Evolutionary conservation across 2,113 vertebrate species (phyloP), one percentile per base, ranked within the genome.

Genomic region (Dasypus novemcinctus): DNA sequence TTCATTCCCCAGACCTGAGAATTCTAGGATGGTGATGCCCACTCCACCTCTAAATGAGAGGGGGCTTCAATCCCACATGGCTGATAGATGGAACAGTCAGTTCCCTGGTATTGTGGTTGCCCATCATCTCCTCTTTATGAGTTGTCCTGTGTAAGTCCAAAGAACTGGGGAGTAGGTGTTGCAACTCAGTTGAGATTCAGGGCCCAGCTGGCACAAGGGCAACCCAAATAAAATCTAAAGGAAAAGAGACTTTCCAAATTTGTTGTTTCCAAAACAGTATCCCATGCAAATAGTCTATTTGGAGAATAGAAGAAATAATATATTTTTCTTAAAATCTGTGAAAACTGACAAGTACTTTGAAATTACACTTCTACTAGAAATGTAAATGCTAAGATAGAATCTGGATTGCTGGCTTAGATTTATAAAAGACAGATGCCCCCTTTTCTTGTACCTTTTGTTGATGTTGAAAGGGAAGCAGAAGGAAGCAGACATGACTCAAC

Each of bases 311-410:
- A 84, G 27, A 7, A 80, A 72, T 80, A 38, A 25, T 63, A 33
- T 15, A 5, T 69, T 90, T 79, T 78, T 86, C 43, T 84, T 61
- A 66, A 87, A 57, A 87, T 95, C 69, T 81, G 5, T 83, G 66
- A 92, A 83, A 79, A 83, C 25, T 87, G 49, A 80, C n/a, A 86
- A 75, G 14, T 76, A 59, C 69, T 90, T 82, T 79, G 75, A 90
- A 92, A 76, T 90, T 71, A 78, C 57, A 84, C 59, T 59, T 90
- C 18, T 66, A 14, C 63, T 94, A 80, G 36, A 92, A 92, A 59
- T 74, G 0, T 84, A 72, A 74, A n/a, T 38, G 66, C 54, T 81
- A 68, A 49, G n/a, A 29, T 41, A 61, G 31, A 88, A 82, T 90
- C 13, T 59, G 36, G 79, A 82, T 88, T 91, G 69, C 64, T 90